Base-by-base conservation (phyloP, 2,888 invertebrate species). In the Toxonevra muliebris region DNA sequence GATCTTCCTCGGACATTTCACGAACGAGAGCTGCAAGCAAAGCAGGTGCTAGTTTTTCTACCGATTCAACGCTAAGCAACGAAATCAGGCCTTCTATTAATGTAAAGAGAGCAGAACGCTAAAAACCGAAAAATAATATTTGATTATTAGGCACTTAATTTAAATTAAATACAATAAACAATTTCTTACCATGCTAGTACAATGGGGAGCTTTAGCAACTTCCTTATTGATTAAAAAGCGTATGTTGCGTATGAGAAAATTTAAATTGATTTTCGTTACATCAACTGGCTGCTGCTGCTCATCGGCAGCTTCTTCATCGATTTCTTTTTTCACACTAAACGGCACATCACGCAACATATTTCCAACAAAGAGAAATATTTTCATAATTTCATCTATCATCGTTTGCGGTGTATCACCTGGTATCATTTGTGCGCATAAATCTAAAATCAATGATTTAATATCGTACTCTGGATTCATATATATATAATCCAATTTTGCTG, bases 61-160 rank as follows among this genome's bases (percentile, higher is more conserved):
- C 80, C 40, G 88, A 87, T 3, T 89, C 88, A 1, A 84, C 77
- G 10, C 89, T 88, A 30, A 95, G 81, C 1, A 90, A 88, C 19
- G 91, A 88, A 11, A 90, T 87, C 0, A 95, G 81, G 13, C 93
- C 94, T 20, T 92, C 92, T 76, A 94, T 90, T 88, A 93, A 95
- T 75, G 94, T 93, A 78, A 96, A 95, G 57, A 93, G 89, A 76
- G 92, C 89, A 45, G 88, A 89, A 74, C 96, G 88, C 93, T 94
- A 84, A 1, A 87, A 86, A 66, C 43, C 54, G 61, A 61, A 50
- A 43, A 59, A 13, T 19, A 1, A 10, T 48, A 52, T 55, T 62
- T 10, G 30, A 30, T 30, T 30, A 30, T 57, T 45, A 48, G 17
- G 43, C 40, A 42, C 13, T 17, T 30, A 11, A 58, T 65, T 19